Conservation (phyloP, 2,888 invertebrate species). For the Theretra japonica region DNA sequence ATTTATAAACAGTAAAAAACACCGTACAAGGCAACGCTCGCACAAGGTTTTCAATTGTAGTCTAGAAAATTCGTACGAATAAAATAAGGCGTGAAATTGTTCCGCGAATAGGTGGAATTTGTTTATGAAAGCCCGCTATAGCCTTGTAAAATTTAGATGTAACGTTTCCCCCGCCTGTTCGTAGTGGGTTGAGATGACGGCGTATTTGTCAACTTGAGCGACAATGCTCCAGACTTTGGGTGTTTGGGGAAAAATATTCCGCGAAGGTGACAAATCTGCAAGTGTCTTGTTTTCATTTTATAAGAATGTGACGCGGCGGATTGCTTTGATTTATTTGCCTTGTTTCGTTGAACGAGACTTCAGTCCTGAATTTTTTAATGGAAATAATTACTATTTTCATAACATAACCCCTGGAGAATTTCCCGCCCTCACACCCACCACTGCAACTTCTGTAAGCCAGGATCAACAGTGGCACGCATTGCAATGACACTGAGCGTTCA, state of each 20-base stretch:
- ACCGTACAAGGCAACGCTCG: constrained; percentile 41
- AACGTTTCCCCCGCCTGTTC: constrained; percentile 58
- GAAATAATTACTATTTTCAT: neutral
- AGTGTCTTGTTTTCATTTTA: constrained; percentile 24
- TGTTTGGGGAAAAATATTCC: constrained; percentile 39
- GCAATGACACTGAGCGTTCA: too few relatives aligned
- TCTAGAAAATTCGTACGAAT: constrained; percentile 70
- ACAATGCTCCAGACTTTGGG: constrained; percentile 48
- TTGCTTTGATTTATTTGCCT: constrained; percentile 23
- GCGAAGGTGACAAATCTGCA: constrained; percentile 32
- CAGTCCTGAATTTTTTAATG: neutral
- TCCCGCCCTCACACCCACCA: too few relatives aligned
- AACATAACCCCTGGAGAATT: neutral
- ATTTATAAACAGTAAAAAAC: constrained; percentile 72
- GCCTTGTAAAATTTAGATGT: constrained; percentile 67
- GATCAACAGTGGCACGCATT: too few relatives aligned
- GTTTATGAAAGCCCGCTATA: constrained; percentile 71
- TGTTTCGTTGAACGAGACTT: neutral
- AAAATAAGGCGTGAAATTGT: constrained; percentile 83
- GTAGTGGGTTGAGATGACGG: constrained; percentile 55
- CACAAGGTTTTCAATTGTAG: constrained; percentile 73
- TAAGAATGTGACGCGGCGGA: constrained; percentile 13
- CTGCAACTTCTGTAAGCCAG: too few relatives aligned
- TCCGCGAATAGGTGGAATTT: constrained; percentile 74
- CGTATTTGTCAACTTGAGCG: constrained; percentile 62